Evolutionary conservation across 2,888 invertebrate genomes (phyloP).

Genomic region (Leucoptera coffeella): DNA sequence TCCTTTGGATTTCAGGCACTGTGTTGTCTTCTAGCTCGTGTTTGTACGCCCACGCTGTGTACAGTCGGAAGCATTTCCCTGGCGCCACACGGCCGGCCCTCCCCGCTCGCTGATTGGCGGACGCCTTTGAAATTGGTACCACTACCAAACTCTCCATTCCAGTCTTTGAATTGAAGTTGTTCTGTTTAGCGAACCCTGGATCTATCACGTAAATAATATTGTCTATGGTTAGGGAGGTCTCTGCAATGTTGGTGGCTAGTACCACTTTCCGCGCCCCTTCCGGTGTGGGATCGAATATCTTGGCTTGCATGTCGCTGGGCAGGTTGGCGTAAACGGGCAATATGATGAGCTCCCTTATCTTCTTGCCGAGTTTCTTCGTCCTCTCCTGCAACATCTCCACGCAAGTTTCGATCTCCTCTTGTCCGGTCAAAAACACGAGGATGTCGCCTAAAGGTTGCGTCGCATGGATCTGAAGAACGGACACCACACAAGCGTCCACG

Average conservation of each 20-base stretch:
- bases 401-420: constrained; percentile 87
- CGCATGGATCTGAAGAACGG: constrained; percentile 95
- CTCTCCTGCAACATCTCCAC: constrained; percentile 86
- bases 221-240: constrained; percentile 97
- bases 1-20: constrained; percentile 96
- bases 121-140: constrained; percentile 97
- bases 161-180: constrained; percentile 94
- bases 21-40: constrained; percentile 98
- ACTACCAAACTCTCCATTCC: constrained; percentile 99
- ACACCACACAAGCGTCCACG: constrained; percentile 96
- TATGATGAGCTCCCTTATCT: constrained; percentile 87
- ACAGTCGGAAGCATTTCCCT: constrained; percentile 96
- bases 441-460: constrained; percentile 95
- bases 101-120: constrained; percentile 96
- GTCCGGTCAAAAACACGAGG: constrained; percentile 92
- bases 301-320: constrained; percentile 98
- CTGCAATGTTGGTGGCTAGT: constrained; percentile 97
- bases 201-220: constrained; percentile 98
- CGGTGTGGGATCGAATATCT: constrained; percentile 97
- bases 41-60: constrained; percentile 98
- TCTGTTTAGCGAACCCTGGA: constrained; percentile 99
- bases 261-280: constrained; percentile 95
- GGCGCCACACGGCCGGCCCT: constrained; percentile 93
- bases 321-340: constrained; percentile 97
- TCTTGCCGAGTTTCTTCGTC: constrained; percentile 85